phyloP scores from a whole-genome alignment of 2,113 vertebrate species.

The Sialia sialis region DNA sequence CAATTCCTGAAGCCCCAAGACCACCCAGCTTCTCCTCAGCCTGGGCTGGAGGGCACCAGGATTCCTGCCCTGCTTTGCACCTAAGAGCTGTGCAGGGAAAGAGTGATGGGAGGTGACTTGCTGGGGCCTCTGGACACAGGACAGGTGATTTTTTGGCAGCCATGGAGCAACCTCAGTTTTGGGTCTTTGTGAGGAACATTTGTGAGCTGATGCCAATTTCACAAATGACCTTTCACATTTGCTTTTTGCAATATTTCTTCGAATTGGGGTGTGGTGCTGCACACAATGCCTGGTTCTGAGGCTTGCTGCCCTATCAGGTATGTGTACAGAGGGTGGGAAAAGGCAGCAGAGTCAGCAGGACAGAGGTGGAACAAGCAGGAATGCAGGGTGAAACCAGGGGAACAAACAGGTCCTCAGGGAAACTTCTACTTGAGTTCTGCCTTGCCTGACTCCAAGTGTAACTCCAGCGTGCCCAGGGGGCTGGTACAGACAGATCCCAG shows the following conservation, averaged over 20 bases:
- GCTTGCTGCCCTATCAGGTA: not conserved
- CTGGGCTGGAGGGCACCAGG: not conserved
- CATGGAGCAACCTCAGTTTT: not conserved
- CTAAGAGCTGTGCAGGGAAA: not conserved
- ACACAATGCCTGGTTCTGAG: not conserved
- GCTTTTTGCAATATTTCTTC: not conserved
- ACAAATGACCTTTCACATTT: not conserved
- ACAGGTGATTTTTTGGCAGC: not conserved
- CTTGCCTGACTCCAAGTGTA: not conserved
- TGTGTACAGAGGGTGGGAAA: not conserved
- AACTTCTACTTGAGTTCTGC: not conserved
- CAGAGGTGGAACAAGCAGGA: not conserved
- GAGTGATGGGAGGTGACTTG: not conserved
- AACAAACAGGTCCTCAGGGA: not conserved
- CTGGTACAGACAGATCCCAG: not conserved
- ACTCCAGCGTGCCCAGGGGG: not conserved
- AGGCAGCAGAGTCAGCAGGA: not conserved
- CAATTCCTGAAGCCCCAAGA: not conserved
- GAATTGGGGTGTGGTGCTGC: not conserved
- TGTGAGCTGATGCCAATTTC: not conserved
- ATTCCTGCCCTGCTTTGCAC: not conserved
- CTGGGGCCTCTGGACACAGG: not conserved
- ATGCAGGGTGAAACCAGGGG: not conserved
- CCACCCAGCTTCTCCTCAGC: not conserved
- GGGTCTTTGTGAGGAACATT: not conserved